Conservation (phyloP, 2,888 invertebrate species). For the Agrochola lota region DNA sequence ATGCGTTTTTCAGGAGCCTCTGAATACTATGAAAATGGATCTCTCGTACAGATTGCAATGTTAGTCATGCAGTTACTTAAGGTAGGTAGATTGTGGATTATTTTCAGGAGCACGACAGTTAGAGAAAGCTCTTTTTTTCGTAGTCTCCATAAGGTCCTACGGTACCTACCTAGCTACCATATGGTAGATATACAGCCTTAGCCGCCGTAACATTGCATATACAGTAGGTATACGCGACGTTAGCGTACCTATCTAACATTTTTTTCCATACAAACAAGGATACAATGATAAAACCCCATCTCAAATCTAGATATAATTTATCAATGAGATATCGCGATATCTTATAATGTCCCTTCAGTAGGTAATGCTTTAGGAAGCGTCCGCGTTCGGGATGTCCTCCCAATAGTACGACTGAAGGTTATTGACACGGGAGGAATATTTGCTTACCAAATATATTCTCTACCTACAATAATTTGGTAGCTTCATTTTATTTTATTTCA, state of each 20-base stretch:
- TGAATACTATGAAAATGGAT: neutral
- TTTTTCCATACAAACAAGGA: neutral
- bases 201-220: too few species aligned
- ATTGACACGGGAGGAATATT: constrained; percentile 41
- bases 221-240: neutral
- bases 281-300: constrained; percentile 4
- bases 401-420: constrained; percentile 39
- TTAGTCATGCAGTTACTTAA: neutral
- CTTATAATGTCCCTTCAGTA: constrained; percentile 33
- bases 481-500: neutral
- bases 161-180: too few species aligned
- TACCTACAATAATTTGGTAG: neutral
- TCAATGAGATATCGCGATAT: constrained; percentile 47
- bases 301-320: constrained; percentile 46
- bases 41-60: neutral
- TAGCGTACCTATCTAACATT: neutral
- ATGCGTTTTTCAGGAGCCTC: neutral
- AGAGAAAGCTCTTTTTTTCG: neutral
- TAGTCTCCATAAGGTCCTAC: too few species aligned
- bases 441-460: neutral
- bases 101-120: neutral
- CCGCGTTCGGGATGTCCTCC: constrained; percentile 8
- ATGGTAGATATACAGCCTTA: too few species aligned
- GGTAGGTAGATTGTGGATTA: neutral
- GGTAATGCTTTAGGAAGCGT: constrained; percentile 40